A percentile compares a stretch with the other conserved stretches of the same genome.
Conservation (phyloP, 1,140 invertebrate species). For the Aphaenogaster rudis region DNA sequence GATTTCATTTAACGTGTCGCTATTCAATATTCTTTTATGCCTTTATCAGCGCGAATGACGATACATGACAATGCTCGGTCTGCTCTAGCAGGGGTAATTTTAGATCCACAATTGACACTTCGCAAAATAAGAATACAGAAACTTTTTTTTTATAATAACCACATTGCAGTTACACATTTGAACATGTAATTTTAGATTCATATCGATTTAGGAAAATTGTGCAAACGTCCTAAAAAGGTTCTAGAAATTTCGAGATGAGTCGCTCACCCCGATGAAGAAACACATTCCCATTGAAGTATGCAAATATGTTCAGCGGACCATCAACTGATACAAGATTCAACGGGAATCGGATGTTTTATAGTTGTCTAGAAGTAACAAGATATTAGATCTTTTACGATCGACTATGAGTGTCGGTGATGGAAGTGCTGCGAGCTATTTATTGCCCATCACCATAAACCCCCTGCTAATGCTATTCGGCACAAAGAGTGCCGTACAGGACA, state of each 20-base stretch:
- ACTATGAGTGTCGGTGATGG: not conserved
- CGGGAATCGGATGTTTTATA: not conserved
- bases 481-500: not conserved
- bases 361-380: not conserved
- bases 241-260: not conserved
- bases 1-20: not conserved
- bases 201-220: not conserved
- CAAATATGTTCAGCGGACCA: not conserved
- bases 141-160: constrained; percentile 4
- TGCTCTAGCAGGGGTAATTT: not conserved
- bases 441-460: not conserved
- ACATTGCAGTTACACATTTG: not conserved
- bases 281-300: not conserved
- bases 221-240: no score
- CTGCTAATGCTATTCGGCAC: not conserved
- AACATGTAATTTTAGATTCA: not conserved
- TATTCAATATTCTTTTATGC: not conserved
- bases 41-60: not conserved
- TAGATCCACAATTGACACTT: not conserved
- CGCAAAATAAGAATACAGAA: not conserved
- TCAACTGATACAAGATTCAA: not conserved
- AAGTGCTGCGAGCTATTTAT: not conserved
- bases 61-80: not conserved
- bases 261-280: not conserved
- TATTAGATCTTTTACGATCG: not conserved